Evolutionary conservation across 1,140 invertebrate genomes (phyloP).

Genomic region (Drosophila novamexicana): DNA sequence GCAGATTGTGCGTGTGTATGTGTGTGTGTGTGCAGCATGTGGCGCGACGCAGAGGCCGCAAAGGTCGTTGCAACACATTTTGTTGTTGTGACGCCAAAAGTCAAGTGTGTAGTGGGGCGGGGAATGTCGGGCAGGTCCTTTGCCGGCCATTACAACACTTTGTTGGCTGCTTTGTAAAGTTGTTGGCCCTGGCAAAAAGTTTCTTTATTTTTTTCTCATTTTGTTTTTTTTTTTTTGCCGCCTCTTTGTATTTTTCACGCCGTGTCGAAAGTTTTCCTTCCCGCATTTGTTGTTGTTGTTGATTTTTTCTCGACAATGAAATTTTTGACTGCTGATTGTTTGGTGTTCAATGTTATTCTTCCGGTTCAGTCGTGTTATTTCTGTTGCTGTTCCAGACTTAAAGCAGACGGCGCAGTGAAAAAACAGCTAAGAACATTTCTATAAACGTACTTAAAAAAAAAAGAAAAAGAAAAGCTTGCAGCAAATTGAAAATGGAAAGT

Average conservation of each 20-base stretch:
- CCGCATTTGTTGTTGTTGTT: constrained; percentile 34
- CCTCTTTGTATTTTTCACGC: constrained; percentile 75
- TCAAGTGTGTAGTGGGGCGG: constrained; percentile 40
- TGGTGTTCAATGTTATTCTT: constrained; percentile 76
- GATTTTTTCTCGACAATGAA: constrained; percentile 60
- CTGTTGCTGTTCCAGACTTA: constrained; percentile 40
- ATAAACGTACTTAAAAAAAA: constrained; percentile 21
- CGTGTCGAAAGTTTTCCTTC: constrained; percentile 65
- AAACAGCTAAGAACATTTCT: not conserved
- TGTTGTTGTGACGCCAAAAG: constrained; percentile 64
- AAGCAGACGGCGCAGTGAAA: constrained; percentile 30
- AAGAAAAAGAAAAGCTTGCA: constrained; percentile 38
- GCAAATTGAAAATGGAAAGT: constrained; percentile 77
- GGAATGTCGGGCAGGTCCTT: constrained; percentile 14
- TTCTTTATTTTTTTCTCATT: constrained; percentile 16
- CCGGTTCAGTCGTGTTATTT: constrained; percentile 44
- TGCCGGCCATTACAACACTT: constrained; percentile 75
- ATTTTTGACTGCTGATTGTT: constrained; percentile 78
- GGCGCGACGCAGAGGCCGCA: constrained; percentile 59
- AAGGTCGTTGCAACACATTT: constrained; percentile 79
- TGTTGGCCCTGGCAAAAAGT: constrained; percentile 51
- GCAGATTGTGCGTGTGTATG: constrained; percentile 40
- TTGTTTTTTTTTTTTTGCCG: constrained; percentile 18
- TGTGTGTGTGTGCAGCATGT: constrained; percentile 25
- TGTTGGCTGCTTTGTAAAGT: constrained; percentile 75